A percentile compares a stretch with the other conserved stretches of the same genome.
These are phyloP conservation scores for Capitulum mitella DNA, from an alignment of 2,888 invertebrate genomes.

Conservation along the genomic window DNA sequence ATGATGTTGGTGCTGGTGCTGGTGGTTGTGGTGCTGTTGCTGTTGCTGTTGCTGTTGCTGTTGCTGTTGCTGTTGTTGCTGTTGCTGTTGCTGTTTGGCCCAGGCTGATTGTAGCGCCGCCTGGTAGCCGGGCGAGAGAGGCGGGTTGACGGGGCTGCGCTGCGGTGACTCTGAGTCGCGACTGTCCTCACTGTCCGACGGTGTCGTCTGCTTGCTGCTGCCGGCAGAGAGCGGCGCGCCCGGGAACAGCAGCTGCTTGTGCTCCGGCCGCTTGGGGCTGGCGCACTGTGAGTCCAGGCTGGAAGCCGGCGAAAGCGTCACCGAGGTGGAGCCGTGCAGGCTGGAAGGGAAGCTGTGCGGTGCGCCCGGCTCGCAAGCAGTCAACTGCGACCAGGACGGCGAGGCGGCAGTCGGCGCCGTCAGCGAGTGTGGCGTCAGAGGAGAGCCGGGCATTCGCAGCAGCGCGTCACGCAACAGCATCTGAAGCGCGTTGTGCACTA, in stretches of 20 bases:
- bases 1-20: too few species aligned
- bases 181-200: slow-evolving; percentile 37
- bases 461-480: slow-evolving; percentile 55
- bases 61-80: too few species aligned
- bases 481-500: slow-evolving; percentile 84
- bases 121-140: slow-evolving; percentile 5
- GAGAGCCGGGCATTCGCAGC: slow-evolving; percentile 31
- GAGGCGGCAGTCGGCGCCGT: slow-evolving; percentile 31
- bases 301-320: slow-evolving; percentile 82
- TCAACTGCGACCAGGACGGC: slow-evolving; percentile 51
- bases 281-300: slow-evolving; percentile 45
- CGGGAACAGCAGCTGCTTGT: slow-evolving; percentile 26
- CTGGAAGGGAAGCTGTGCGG: slow-evolving; percentile 31
- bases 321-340: slow-evolving; percentile 57
- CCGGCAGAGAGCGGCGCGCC: slow-evolving; percentile 48
- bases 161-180: slow-evolving; percentile 53
- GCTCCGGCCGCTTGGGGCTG: not conserved
- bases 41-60: too few species aligned
- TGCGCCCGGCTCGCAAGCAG: slow-evolving; percentile 35
- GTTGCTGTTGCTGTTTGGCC: slow-evolving; percentile 16
- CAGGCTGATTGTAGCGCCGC: slow-evolving; percentile 15
- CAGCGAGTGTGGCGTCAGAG: slow-evolving; percentile 34
- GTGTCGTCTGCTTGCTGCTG: slow-evolving; percentile 39
- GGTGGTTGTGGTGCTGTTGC: too few species aligned
- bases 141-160: slow-evolving; percentile 45